A percentile compares a stretch with the other conserved stretches of the same genome.
phyloP scores from a whole-genome alignment of 2,888 invertebrate genomes.

The Trisateles emortualis region DNA sequence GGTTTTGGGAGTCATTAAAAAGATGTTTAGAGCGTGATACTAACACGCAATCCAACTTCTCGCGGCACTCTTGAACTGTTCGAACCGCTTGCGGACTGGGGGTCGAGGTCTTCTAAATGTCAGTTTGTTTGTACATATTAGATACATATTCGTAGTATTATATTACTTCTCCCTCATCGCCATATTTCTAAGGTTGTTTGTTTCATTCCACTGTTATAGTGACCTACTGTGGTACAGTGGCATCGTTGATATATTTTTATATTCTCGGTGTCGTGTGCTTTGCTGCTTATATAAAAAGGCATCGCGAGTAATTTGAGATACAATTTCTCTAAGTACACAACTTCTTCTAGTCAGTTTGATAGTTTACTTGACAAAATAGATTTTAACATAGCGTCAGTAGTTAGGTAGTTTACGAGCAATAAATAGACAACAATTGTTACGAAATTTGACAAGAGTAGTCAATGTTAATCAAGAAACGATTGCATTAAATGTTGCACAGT shows the following conservation, averaged over 20 bases:
- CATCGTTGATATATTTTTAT: constrained; percentile 54
- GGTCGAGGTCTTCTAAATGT: constrained; percentile 4
- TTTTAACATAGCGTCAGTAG: constrained; percentile 64
- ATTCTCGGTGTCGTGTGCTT: constrained; percentile 65
- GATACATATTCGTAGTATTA: neutral
- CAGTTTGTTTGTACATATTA: neutral
- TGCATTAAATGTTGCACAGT: constrained; percentile 49
- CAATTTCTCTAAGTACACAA: constrained; percentile 35
- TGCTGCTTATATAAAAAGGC: constrained; percentile 52
- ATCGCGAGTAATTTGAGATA: constrained; percentile 43
- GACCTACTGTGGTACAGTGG: constrained; percentile 26
- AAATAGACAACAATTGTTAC: constrained; percentile 73
- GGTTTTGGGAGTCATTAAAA: too few relatives aligned
- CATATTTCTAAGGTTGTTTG: constrained; percentile 6
- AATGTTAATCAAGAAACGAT: constrained; percentile 38
- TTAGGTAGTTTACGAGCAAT: constrained; percentile 81
- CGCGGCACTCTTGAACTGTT: neutral
- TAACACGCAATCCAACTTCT: too few relatives aligned
- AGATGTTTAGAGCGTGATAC: too few relatives aligned
- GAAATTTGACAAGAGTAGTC: constrained; percentile 73
- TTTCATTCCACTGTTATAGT: constrained; percentile 14
- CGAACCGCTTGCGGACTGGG: neutral
- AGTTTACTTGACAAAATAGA: constrained; percentile 55
- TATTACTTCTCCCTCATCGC: constrained; percentile 6
- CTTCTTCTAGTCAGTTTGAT: constrained; percentile 54